A percentile compares a stretch with the other conserved stretches of the same genome.
Conservation (phyloP, 2,888 invertebrate species). For the Pharmacophagus antenor region DNA sequence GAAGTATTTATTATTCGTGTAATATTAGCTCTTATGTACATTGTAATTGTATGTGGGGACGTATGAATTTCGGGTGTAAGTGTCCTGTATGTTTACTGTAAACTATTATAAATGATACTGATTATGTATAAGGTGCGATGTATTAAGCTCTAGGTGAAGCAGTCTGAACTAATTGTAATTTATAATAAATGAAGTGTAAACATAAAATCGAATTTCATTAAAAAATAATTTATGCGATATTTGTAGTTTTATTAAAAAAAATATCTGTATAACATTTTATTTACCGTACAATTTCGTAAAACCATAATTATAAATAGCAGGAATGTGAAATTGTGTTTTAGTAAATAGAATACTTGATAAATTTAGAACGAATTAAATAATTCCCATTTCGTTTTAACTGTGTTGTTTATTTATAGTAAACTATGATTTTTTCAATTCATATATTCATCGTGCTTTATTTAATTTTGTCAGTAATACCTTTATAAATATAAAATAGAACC, state of each 20-base stretch:
- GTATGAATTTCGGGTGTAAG: constrained; percentile 12
- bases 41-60: constrained; percentile 11
- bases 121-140: constrained; percentile 33
- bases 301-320: too few relatives aligned
- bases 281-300: too few relatives aligned
- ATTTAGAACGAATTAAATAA: too few relatives aligned
- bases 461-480: too few relatives aligned
- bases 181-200: constrained; percentile 60
- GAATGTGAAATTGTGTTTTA: too few relatives aligned
- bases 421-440: too few relatives aligned
- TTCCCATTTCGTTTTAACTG: too few relatives aligned
- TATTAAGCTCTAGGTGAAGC: constrained; percentile 45
- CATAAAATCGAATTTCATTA: constrained; percentile 75
- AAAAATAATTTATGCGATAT: constrained; percentile 52
- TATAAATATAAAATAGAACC: too few relatives aligned
- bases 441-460: too few relatives aligned
- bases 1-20: background rate
- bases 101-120: constrained; percentile 31
- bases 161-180: constrained; percentile 64
- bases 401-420: too few relatives aligned
- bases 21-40: constrained; percentile 12
- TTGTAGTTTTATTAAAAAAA: constrained; percentile 25
- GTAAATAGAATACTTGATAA: too few relatives aligned
- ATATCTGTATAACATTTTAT: too few relatives aligned
- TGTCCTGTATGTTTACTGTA: constrained; percentile 28